Base-by-base conservation (phyloP, 2,888 invertebrate genomes). In the Lingula anatina region DNA sequence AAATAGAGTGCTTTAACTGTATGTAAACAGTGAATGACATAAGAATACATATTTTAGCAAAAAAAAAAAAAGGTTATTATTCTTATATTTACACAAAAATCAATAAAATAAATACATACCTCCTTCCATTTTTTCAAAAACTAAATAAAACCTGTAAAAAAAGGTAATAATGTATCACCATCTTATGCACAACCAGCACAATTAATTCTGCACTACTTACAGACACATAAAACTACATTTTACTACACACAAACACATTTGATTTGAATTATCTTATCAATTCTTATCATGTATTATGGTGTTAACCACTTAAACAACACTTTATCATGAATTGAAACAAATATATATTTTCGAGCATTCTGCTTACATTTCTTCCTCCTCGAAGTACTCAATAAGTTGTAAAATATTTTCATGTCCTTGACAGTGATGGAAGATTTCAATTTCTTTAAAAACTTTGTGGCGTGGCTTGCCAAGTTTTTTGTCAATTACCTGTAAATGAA, bases 401-500 rank as follows among this genome's bases (percentile, higher is more conserved):
- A 97, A 89, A 80, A 99, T 95, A 79, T 96, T 93, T 56, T 90
- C 89, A 81, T 97, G 95, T 65, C 92, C 92, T 80, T 91, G 89
- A 81, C 96, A 97, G 81, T 95, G 90, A 81, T 95, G 92, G 84
- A 97, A 96, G 62, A 94, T 96, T 82, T 97, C 96, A 73, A 97
- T 95, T 81, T 97, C 97, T 68, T 94, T 90, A 83, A 96, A 92
- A 68, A 97, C 91, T 73, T 96, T 85, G 71, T 88, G 89, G 66
- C 96, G 86, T 70, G 91, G 91, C 81, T 94, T 93, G 60, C 90
- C 90, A 62, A 91, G 90, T 73, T 90, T 89, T 79, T 95, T 95
- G 79, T 92, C 90, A 74, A 95, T 94, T 71, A 93, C 89, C 84
- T 78, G 60, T 9, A 63, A 60, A 21, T 31, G 46, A 47, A 54